Conservation (phyloP, 2,888 invertebrate species). For the Cetonia aurata region DNA sequence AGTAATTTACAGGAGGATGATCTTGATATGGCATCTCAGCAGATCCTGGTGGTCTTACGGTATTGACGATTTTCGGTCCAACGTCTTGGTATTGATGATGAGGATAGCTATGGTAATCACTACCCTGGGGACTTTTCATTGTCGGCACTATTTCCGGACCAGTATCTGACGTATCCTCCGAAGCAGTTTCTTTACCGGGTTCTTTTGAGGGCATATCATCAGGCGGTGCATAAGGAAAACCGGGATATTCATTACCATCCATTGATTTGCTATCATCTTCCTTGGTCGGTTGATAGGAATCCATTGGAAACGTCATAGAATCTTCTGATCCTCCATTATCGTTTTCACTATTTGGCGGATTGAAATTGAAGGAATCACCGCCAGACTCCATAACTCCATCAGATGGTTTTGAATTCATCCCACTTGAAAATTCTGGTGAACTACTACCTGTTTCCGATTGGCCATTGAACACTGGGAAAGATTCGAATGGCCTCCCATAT, state of each 20-base stretch:
- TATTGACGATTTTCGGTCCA: slow-evolving; percentile 48
- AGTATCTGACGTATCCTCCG: neutral
- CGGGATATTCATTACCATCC: slow-evolving; percentile 28
- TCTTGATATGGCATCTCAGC: slow-evolving; percentile 47
- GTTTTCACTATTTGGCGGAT: slow-evolving; percentile 33
- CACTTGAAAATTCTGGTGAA: slow-evolving; percentile 23
- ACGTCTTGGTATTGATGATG: slow-evolving; percentile 31
- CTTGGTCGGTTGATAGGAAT: slow-evolving; percentile 41
- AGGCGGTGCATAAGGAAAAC: slow-evolving; percentile 44
- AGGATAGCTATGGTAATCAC: slow-evolving; percentile 24
- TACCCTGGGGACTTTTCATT: slow-evolving; percentile 1
- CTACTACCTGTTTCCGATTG: slow-evolving; percentile 16
- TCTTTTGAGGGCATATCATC: slow-evolving; percentile 43
- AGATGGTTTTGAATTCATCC: neutral
- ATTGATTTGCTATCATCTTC: slow-evolving; percentile 24
- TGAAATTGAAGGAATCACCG: slow-evolving; percentile 46
- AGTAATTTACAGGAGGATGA: slow-evolving; percentile 44
- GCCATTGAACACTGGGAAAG: slow-evolving; percentile 41
- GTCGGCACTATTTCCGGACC: slow-evolving; percentile 16
- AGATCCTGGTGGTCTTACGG: slow-evolving; percentile 45
- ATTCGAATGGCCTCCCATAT: slow-evolving; percentile 50
- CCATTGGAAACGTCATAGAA: slow-evolving; percentile 11
- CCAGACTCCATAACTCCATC: slow-evolving; percentile 35
- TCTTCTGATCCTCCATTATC: slow-evolving; percentile 36
- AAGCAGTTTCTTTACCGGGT: slow-evolving; percentile 3